These are phyloP conservation scores for Ormia ochracea DNA, from an alignment of 2,888 invertebrate species.

Conservation along the genomic window DNA sequence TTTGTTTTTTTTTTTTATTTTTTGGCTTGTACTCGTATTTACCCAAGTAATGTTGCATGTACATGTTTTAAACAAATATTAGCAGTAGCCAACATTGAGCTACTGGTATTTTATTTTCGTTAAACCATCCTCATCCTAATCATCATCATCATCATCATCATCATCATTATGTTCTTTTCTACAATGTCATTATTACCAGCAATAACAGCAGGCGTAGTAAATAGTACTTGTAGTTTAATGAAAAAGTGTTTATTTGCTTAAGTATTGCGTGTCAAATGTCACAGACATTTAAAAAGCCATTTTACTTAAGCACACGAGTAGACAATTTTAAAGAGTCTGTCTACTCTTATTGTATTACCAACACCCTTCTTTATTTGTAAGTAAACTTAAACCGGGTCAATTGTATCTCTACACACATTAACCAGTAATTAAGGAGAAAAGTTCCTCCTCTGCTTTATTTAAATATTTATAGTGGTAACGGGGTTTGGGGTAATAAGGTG, in stretches of 20 bases:
- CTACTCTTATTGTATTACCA: neutral
- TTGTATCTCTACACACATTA: conserved; percentile 13
- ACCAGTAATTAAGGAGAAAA: conserved; percentile 19
- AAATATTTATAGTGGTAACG: conserved; percentile 13
- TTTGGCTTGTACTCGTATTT: too few species aligned
- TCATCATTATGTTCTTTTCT: too few species aligned
- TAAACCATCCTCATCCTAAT: conserved; percentile 14
- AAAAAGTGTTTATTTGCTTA: conserved; percentile 34
- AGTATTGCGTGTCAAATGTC: conserved; percentile 60
- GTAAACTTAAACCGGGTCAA: conserved; percentile 37
- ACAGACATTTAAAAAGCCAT: conserved; percentile 36
- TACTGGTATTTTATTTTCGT: conserved; percentile 55
- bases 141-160: conserved; percentile 10
- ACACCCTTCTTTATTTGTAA: conserved; percentile 6
- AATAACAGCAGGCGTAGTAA: neutral
- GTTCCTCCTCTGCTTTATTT: conserved; percentile 1
- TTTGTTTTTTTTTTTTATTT: neutral
- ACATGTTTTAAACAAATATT: conserved; percentile 58
- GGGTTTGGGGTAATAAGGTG: conserved; percentile 44
- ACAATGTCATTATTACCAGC: neutral
- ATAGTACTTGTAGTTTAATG: neutral
- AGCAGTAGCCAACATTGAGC: conserved; percentile 46
- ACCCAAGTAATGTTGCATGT: conserved; percentile 57
- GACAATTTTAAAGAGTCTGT: neutral
- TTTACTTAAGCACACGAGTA: neutral